These are phyloP conservation scores for Sebastes fasciatus DNA, from an alignment of 2,113 vertebrate species.

Conservation along the genomic window DNA sequence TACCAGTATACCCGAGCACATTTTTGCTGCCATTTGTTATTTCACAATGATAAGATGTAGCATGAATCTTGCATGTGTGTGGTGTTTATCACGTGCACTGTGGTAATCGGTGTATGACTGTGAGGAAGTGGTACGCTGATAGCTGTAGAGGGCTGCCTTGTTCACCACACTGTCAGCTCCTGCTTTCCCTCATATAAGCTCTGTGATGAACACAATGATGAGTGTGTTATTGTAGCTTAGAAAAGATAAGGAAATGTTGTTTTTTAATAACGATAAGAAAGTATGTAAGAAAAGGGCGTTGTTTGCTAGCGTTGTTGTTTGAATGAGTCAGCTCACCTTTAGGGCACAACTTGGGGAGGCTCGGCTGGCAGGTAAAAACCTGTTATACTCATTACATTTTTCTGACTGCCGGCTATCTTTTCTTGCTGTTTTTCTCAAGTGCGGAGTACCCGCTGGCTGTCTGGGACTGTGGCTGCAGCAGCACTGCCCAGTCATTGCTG, in stretches of 20 bases:
- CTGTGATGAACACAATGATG: neutral
- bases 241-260: neutral
- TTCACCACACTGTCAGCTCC: neutral
- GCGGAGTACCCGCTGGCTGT: neutral
- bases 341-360: neutral
- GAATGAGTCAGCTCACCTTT: neutral
- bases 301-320: neutral
- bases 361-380: neutral
- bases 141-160: neutral
- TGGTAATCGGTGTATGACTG: neutral
- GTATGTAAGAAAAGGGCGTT: neutral
- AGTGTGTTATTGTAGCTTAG: neutral
- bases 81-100: constrained; percentile 12
- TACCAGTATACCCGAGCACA: neutral
- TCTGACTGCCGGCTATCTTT: neutral
- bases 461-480: neutral
- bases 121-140: constrained; percentile 14
- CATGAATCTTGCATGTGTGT: neutral
- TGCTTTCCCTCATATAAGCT: neutral
- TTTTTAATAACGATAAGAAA: neutral
- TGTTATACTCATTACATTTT: neutral
- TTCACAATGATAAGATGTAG: neutral
- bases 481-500: neutral
- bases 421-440: neutral
- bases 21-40: neutral